Base-by-base conservation (phyloP, 2,888 invertebrate species). In the Lochmaea capreae region DNA sequence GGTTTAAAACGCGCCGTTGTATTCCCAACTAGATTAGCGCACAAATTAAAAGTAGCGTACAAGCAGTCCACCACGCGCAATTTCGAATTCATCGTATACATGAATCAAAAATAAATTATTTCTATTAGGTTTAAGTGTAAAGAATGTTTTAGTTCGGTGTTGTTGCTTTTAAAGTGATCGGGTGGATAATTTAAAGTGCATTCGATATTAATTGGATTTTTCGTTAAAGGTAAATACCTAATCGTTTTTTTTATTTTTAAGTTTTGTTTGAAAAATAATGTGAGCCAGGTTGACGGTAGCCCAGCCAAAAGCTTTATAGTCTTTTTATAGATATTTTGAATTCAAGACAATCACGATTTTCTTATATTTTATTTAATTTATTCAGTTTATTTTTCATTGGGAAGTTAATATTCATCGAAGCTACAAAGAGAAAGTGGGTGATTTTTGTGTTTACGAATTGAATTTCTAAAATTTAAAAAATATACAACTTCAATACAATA, bases 41-140 rank as follows among this genome's bases (percentile, higher is more conserved):
- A 58, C 58, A 46, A 46, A 61, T 61, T 61, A 61, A 61, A 18
- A 61, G 39, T 39, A 61, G 39, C n/a, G n/a, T 61, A 39, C 3
- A 39, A 39, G 5, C 33, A 18, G n/a, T 11, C 6, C 11, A 8
- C 2, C 39, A 12, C 61, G 61, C 61, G 33, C 18, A n/a, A 46
- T 46, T 39, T 61, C 33, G n/a, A 39, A 39, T 39, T 61, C 61
- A 39, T 10, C n/a, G 39, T 39, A 33, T 59, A 59, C 5, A 39
- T 33, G 33, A 59, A 16, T 33, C 59, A 59, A 33, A 59, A 59
- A 59, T 59, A 59, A 33, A 12, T 6, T 43, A 43, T 43, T 59
- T 59, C 16, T 26, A 16, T 33, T 10, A 3, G 33, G 14, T 61
- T 61, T 61, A 9, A 61, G 61, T 33, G n/a, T 39, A 46, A 46